Conservation (phyloP, 2,888 invertebrate species). For the Elysia crispata region DNA sequence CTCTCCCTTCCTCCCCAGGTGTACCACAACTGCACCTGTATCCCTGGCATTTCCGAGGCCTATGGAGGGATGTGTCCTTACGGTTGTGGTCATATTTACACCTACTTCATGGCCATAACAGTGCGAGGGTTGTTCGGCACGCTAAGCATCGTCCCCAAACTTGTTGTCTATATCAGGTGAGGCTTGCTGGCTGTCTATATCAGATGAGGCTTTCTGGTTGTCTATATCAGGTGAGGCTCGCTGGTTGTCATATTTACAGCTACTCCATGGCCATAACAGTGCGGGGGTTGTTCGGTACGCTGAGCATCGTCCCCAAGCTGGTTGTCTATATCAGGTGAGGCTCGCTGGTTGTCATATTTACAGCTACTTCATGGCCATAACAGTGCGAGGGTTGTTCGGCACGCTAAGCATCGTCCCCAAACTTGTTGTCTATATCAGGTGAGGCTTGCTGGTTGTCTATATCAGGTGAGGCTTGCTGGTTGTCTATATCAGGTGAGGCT, state of each 20-base stretch:
- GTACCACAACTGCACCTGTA: slow-evolving; percentile 46
- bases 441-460: not conserved
- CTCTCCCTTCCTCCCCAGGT: no score
- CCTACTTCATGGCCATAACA: slow-evolving; percentile 15
- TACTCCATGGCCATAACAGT: slow-evolving; percentile 19
- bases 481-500: no score
- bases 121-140: slow-evolving; percentile 24
- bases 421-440: slow-evolving; percentile 40
- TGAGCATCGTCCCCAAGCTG: slow-evolving; percentile 42
- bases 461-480: no score
- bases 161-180: slow-evolving; percentile 42
- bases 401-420: slow-evolving; percentile 41
- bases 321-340: no score
- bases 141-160: slow-evolving; percentile 39
- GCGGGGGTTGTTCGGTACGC: slow-evolving; percentile 17
- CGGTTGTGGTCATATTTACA: slow-evolving; percentile 36
- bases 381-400: slow-evolving; percentile 15
- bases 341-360: slow-evolving; percentile 35
- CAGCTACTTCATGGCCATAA: slow-evolving; percentile 15
- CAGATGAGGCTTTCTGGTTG: no score
- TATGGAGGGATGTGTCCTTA: slow-evolving; percentile 30
- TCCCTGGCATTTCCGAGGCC: slow-evolving; percentile 23
- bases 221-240: no score
- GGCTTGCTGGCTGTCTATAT: not conserved
- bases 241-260: slow-evolving; percentile 34